Base-by-base conservation (phyloP, 2,113 vertebrate genomes). In the Raphicerus campestris region DNA sequence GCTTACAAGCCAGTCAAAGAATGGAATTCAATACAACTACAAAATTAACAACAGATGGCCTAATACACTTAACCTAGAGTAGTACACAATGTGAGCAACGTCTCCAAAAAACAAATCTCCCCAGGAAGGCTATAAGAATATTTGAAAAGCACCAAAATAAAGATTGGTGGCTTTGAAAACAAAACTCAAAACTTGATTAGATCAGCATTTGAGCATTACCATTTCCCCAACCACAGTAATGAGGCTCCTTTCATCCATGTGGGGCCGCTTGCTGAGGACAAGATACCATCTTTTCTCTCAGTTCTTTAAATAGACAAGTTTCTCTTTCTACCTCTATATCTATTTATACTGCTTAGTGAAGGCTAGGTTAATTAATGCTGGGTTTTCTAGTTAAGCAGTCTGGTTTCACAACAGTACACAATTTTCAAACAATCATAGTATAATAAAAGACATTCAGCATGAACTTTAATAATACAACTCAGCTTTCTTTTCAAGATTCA, bases 41-140 rank as follows among this genome's bases (percentile, higher is more conserved):
- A 98, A 98, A 98, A 98, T 98, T 96, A 98, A 97, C 94, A 98
- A 97, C 97, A 98, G 98, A 98, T 98, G 98, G 95, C 58, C 70
- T 78, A 45, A 88, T 77, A 86, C 96, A 97, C 94, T 97, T 96
- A 98, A 98, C 96, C 92, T 95, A 96, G 80, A 94, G 87, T 55
- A 98, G 90, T 97, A 98, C 98, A 98, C 91, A 95, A 6, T 63
- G 77, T 91, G n/a, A 98, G 66, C 75, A 96, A 96, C 58, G 96
- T 90, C 95, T 92, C 47, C 47, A 96, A 96, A 96, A 98, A 98
- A 97, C 26, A 90, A 93, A 93, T 56, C n/a, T 92, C 49, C 75
- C 39, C 66, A 88, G 81, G 51, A 97, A 98, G 45, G 7, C 60
- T 87, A 4, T 35, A 70, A 96, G 78, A 94, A 45, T 84, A 96